Evolutionary conservation across 2,888 invertebrate species (phyloP).

Genomic region (Perdita meconis): DNA sequence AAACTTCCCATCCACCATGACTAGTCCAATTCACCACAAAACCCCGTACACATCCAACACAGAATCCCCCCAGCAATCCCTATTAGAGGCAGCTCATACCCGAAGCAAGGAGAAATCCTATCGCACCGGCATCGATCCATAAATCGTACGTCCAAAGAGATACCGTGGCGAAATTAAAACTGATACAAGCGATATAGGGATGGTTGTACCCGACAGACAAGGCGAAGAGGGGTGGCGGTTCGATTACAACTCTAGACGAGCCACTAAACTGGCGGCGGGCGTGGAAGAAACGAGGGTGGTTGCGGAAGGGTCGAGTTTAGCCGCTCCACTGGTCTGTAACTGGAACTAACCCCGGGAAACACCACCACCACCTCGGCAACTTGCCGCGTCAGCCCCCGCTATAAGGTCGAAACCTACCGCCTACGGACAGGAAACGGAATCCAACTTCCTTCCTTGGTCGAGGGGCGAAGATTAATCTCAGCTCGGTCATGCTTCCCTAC

Average conservation of each 20-base stretch:
- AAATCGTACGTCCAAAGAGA: neutral
- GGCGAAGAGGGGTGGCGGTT: conserved; percentile 17
- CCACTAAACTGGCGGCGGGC: conserved; percentile 44
- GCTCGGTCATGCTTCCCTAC: conserved; percentile 48
- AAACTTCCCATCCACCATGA: no score
- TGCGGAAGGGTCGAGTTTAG: conserved; percentile 79
- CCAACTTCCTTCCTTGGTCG: conserved; percentile 80
- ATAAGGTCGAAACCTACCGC: conserved; percentile 70
- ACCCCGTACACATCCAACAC: neutral
- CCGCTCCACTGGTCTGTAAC: conserved; percentile 83
- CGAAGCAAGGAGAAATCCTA: conserved; percentile 4
- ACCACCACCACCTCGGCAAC: conserved; percentile 73
- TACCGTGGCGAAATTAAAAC: conserved; percentile 11
- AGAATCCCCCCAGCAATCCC: neutral
- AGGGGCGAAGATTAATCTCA: conserved; percentile 80
- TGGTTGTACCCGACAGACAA: conserved; percentile 26
- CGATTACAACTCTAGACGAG: conserved; percentile 57
- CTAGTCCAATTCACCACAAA: no score
- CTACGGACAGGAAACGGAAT: conserved; percentile 80
- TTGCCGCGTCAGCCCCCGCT: conserved; percentile 79
- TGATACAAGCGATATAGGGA: conserved; percentile 21
- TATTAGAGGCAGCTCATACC: neutral
- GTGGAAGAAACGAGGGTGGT: conserved; percentile 59
- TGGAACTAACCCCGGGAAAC: conserved; percentile 80
- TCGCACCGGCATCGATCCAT: neutral